Evolutionary conservation across 2,113 vertebrate genomes (phyloP).

Genomic region (Xenus cinereus): DNA sequence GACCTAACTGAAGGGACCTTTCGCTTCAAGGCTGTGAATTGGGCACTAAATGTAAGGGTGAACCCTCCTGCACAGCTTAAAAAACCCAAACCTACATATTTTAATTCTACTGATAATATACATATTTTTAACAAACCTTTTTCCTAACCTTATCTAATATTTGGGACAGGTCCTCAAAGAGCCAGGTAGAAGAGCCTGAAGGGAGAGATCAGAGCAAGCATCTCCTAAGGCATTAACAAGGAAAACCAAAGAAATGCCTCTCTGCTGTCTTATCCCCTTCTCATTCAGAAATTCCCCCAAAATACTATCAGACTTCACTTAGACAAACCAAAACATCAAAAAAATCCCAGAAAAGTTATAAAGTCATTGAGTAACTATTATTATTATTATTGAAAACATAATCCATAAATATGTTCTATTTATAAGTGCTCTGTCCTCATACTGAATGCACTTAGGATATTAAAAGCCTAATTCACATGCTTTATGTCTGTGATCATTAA

Average conservation of each 20-base stretch:
- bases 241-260: background rate
- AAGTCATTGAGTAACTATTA: background rate
- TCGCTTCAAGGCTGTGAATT: background rate
- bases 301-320: background rate
- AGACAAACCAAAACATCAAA: background rate
- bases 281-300: background rate
- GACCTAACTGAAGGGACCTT: background rate
- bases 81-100: rapidly evolving
- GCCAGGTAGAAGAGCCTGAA: background rate
- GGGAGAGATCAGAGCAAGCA: background rate
- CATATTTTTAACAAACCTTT: background rate
- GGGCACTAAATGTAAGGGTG: background rate
- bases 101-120: background rate
- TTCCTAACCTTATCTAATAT: background rate
- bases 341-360: background rate
- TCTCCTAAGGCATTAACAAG: background rate
- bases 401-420: background rate
- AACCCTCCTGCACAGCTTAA: background rate
- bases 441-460: background rate
- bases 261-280: background rate
- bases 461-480: background rate
- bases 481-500: background rate
- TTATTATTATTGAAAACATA: background rate
- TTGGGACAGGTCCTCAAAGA: background rate
- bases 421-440: background rate